phyloP scores from a whole-genome alignment of 2,797 vertebrate species.

The Cirrhinus mrigala region DNA sequence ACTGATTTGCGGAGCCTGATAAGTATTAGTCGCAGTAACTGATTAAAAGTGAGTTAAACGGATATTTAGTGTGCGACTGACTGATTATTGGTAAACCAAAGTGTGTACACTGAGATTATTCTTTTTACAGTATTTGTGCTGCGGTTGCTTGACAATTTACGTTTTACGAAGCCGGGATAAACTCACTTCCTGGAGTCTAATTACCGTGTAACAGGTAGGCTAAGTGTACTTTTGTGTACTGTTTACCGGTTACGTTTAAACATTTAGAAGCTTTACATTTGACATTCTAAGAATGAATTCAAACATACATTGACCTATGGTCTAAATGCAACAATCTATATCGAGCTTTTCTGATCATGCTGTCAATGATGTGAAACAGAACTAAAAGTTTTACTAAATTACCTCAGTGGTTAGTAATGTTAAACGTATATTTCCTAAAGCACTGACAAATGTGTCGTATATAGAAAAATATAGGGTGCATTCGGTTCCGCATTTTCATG shows the following conservation, averaged over 20 bases:
- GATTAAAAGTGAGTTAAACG: not conserved
- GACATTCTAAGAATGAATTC: not conserved
- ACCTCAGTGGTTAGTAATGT: not conserved
- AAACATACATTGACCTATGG: not conserved
- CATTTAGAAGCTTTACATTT: not conserved
- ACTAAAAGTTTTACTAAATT: not conserved
- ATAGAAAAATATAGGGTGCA: not conserved
- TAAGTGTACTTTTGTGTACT: not conserved
- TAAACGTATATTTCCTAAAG: not conserved
- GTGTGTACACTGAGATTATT: not conserved
- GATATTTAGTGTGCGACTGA: not conserved
- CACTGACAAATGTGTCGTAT: not conserved
- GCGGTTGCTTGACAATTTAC: not conserved
- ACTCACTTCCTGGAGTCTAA: constrained; percentile 31
- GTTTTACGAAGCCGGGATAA: not conserved
- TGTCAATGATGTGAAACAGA: not conserved
- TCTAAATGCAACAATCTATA: not conserved
- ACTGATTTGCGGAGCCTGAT: not conserved
- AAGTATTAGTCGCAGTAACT: not conserved
- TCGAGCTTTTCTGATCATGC: not conserved
- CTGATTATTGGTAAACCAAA: not conserved
- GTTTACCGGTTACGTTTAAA: not conserved
- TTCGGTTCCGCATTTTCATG: not conserved
- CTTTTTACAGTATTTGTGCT: not conserved
- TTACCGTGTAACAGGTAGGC: constrained; percentile 22